A percentile compares a stretch with the other conserved stretches of the same genome.
phyloP scores from a whole-genome alignment of 1,140 invertebrate genomes.

The Homarus americanus region DNA sequence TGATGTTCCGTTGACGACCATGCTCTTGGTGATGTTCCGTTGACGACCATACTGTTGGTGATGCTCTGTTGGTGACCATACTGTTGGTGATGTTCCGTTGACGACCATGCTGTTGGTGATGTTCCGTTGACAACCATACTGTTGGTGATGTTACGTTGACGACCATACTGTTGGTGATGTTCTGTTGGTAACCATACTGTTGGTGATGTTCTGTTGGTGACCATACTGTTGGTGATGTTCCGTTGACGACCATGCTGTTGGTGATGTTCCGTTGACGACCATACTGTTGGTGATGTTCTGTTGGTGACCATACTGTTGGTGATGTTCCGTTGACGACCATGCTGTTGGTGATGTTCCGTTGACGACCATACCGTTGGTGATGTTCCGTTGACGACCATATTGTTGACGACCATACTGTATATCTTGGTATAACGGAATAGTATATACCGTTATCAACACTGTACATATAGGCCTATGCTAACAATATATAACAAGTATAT shows the following conservation, averaged over 20 bases:
- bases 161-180: neutral
- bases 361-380: neutral
- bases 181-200: neutral
- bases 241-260: neutral
- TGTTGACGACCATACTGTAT: neutral
- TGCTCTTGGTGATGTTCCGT: too few relatives aligned
- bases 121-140: neutral
- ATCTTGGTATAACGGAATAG: too few relatives aligned
- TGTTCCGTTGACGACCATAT: neutral
- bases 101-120: neutral
- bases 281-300: neutral
- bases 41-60: neutral
- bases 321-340: too few relatives aligned
- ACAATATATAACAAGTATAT: too few relatives aligned
- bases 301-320: neutral
- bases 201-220: too few relatives aligned
- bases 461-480: too few relatives aligned
- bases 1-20: too few relatives aligned
- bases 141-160: neutral
- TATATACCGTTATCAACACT: too few relatives aligned
- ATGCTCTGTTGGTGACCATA: neutral
- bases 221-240: neutral
- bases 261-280: neutral
- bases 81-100: neutral
- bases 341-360: neutral